A percentile compares a stretch with the other conserved stretches of the same genome.
Conservation (phyloP, 1,140 invertebrate species). For the Halyomorpha halys region DNA sequence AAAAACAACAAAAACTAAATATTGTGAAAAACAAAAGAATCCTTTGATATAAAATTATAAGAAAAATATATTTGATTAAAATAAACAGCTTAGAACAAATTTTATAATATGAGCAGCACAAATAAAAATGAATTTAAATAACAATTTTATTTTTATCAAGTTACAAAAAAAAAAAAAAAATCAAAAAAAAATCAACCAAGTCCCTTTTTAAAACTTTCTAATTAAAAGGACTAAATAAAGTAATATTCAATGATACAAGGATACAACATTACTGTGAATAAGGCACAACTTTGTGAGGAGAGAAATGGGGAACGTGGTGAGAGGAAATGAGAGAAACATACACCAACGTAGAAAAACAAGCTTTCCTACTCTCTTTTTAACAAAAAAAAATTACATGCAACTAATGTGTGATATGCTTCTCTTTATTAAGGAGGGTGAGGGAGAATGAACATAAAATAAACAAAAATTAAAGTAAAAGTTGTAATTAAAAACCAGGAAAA, state of each 20-base stretch:
- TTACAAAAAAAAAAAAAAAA: not conserved
- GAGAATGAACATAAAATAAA: not conserved
- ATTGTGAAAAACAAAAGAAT: no score
- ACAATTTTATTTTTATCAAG: not conserved
- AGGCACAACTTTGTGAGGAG: constrained; percentile 6
- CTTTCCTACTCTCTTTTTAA: not conserved
- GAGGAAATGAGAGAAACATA: constrained; percentile 11
- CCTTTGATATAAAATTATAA: no score
- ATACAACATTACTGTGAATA: constrained; percentile 17
- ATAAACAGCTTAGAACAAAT: no score
- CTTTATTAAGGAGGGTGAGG: not conserved
- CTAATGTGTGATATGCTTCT: constrained; percentile 12
- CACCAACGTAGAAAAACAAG: not conserved
- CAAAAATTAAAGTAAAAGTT: not conserved
- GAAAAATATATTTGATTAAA: no score
- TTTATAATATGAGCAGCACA: not conserved
- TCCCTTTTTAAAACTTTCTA: not conserved
- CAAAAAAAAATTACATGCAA: constrained; percentile 7
- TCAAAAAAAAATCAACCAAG: not conserved
- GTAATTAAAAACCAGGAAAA: not conserved
- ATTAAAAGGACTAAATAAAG: not conserved
- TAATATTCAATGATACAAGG: not conserved
- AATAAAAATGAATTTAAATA: not conserved
- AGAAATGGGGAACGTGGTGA: not conserved
- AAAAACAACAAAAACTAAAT: no score